phyloP scores from a whole-genome alignment of 2,888 invertebrate genomes.

The Trissolcus brochymenae region DNA sequence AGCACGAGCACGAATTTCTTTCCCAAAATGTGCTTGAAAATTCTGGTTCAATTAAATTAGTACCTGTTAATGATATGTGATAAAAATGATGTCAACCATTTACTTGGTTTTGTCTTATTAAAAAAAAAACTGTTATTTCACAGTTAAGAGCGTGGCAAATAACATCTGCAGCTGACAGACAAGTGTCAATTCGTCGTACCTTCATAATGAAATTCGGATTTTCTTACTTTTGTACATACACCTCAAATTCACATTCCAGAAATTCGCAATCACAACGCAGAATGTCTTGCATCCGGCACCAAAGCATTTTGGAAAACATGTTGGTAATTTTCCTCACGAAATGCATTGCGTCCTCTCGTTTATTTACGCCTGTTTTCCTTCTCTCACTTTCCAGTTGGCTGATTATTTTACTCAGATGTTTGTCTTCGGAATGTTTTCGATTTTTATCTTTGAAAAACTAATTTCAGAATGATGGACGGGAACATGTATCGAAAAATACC shows the following conservation, averaged over 20 bases:
- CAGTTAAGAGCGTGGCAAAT: slow-evolving; percentile 42
- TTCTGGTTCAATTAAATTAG: no score
- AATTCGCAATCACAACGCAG: slow-evolving; percentile 4
- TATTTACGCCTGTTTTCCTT: background rate
- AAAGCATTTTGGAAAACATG: background rate
- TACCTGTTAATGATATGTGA: background rate
- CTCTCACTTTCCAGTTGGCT: no score
- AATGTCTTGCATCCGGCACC: background rate
- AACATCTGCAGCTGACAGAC: slow-evolving; percentile 45
- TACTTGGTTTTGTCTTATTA: slow-evolving; percentile 19
- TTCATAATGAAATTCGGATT: slow-evolving; percentile 54
- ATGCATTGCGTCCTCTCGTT: background rate
- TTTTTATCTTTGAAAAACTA: no score
- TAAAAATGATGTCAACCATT: background rate
- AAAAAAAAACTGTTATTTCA: slow-evolving; percentile 43
- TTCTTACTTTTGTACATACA: slow-evolving; percentile 24
- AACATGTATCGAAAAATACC: no score
- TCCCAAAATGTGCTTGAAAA: no score
- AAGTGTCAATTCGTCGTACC: slow-evolving; percentile 35
- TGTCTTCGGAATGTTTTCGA: no score
- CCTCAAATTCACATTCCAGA: slow-evolving; percentile 22
- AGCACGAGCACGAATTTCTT: no score
- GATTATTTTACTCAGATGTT: no score
- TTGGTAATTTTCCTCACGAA: no score
- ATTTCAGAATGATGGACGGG: no score